Evolutionary conservation across 2,113 vertebrate genomes (phyloP), one percentile per base, ranked within the genome.

Genomic region (Uria lomvia): DNA sequence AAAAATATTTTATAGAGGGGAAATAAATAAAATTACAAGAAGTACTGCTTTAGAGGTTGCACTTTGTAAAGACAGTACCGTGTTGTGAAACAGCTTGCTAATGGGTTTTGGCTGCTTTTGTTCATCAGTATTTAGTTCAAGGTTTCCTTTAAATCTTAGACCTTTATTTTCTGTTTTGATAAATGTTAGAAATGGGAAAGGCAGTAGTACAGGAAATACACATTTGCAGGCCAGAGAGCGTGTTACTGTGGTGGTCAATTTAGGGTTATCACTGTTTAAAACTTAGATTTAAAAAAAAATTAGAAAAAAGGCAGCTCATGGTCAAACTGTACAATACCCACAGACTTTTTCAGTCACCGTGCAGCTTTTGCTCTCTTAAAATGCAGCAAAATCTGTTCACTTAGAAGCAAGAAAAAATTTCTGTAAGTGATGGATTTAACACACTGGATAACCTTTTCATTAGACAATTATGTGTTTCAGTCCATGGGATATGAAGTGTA

Each of bases 381-480:
- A 96, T 92, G 77, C 18, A 59, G 86, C 62, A 85, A 95, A 97
- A 96, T 92, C 90, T 86, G 36, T 92, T 97, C 94, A 96, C 88
- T 97, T 97, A 97, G 92, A 97, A 97, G 90, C 86, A 95, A 96
- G 90, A 87, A 96, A 97, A 97, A 97, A 90, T 1, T 81, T 96
- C 96, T 96, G 47, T 93, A 94, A 95, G 90, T 98, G 97, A 97
- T 94, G 87, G 97, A 98, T 98, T 98, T 98, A 98, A 97, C 97
- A 96, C 96, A 97, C 89, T 88, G 81, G 93, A 97, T 98, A 98
- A 97, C 95, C 97, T 97, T 98, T 98, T 98, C 96, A 97, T 98
- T 97, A 98, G 94, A 96, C 96, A 98, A 98, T 98, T 98, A 98
- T 92, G 94, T 96, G 94, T 98, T 98, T 98, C 96, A 95, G 94